Evolutionary conservation across 2,888 invertebrate genomes (phyloP), one percentile per base, ranked within the genome.

Genomic region (Heliconius sara): DNA sequence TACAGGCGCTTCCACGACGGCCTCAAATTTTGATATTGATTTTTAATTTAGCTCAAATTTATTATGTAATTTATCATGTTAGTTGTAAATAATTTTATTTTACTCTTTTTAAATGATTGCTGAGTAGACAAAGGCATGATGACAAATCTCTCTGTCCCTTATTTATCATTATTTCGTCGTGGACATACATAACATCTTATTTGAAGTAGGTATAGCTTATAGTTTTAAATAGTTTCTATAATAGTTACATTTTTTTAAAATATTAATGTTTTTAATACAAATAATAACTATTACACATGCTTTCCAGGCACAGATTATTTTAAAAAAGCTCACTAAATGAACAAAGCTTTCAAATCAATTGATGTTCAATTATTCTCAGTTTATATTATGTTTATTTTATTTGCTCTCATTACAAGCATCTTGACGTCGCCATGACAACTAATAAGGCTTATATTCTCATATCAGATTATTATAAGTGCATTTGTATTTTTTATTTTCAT

Each of bases 291-390:
- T 60, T 60, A 3, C n/a, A 60, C 3, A 10, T n/a, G n/a, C 60
- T 60, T 60, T 60, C 60, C n/a, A 60, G n/a, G 1, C 10, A 22
- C 19, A n/a, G 57, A n/a, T 57, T 57, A 52, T n/a, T 57, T 22
- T 22, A 22, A 57, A 57, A 57, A 57, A 60, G 60, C 60, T 60
- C n/a, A n/a, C 60, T 60, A n/a, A 60, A 60, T n/a, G 60, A 60
- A 60, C n/a, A 22, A 22, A 22, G 67, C 22, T 67, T 43, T 70
- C 25, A 70, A 43, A 70, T 10, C 43, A 70, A 43, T 70, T 43
- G 70, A 19, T 43, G 43, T 25, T 47, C 43, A 70, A 70, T 70
- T 70, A 43, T 70, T 70, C 47, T 70, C 70, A 70, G 70, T 43
- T 70, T 70, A 70, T 70, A 25, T 25, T 34, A 22, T 34, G 19